Base-by-base conservation (phyloP, 2,888 invertebrate species). In the Microctonus hyperodae region DNA sequence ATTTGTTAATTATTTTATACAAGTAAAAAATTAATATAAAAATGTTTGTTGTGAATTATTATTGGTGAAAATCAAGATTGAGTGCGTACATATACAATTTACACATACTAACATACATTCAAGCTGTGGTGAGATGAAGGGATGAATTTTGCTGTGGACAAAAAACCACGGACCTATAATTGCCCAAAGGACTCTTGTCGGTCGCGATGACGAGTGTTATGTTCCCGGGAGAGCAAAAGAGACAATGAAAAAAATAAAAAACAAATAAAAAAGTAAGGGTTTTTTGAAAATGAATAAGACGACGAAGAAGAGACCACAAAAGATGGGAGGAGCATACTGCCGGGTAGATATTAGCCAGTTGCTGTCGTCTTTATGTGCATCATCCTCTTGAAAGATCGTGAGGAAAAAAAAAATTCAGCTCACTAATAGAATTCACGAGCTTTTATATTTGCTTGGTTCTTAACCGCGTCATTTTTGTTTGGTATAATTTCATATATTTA, bases 361-460 rank as follows among this genome's bases (percentile, higher is more conserved):
- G 58, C 64, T 65, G 55, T 65, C 51, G 35, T 61, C 48, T 51
- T 61, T 28, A 51, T 62, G 37, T 55, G 65, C 65, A 65, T 60
- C 55, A 53, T 65, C 65, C 48, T 65, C 28, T 60, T 48, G 11
- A 60, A 31, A 28, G 28, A 16, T n/a, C 10, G 55, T 28, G 20
- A 48, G 37, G n/a, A n/a, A 53, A 51, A 9, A 37, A 53, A 25
- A 16, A 2, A 51, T 48, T 62, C 25, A 51, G 25, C 59, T 67
- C 73, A 75, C 77, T 80, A 80, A 80, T 80, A 79, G 81, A 79
- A 79, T 78, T 71, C 62, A 74, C 73, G 71, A 72, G 70, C 71
- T 75, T 75, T 79, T 78, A 31, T 78, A 77, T 81, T 80, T 78
- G 73, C 76, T 71, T 69, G 74, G 64, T 74, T 73, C 73, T 73